Percentiles rank a stretch among this genome's conserved stretches.
Conservation (phyloP, 2,797 vertebrate genomes). For the Tangara arthus region DNA sequence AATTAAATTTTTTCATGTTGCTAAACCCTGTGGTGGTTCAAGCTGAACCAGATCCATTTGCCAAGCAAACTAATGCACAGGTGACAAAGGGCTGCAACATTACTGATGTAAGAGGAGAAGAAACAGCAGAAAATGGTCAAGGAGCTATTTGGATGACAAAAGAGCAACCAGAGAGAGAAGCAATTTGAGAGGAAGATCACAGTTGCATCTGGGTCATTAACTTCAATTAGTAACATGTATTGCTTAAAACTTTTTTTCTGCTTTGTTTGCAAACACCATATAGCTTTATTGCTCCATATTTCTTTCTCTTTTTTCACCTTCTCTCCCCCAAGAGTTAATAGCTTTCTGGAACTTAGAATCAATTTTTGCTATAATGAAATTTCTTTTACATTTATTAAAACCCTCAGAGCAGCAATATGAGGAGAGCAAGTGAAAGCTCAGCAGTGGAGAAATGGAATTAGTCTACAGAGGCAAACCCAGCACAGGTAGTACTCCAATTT, state of each 20-base stretch:
- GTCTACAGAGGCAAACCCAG: neutral
- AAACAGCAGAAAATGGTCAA: rapidly evolving
- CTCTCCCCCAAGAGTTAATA: neutral
- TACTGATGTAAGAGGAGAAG: neutral
- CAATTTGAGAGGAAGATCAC: neutral
- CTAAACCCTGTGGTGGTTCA: neutral
- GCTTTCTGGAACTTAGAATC: neutral
- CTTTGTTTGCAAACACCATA: neutral
- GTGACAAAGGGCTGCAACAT: neutral
- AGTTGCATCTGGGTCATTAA: neutral
- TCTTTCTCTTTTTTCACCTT: neutral
- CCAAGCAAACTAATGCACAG: neutral
- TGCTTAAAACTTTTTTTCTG: neutral
- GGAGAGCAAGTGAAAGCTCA: neutral
- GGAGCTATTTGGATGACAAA: neutral
- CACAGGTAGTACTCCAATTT: neutral
- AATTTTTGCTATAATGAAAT: neutral
- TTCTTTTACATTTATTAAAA: constrained; percentile 6
- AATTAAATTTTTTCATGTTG: neutral
- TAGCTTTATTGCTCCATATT: neutral
- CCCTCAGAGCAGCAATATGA: neutral
- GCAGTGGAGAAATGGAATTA: neutral
- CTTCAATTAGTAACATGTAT: neutral
- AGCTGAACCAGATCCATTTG: neutral
- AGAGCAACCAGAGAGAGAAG: neutral